Base-by-base conservation (phyloP, 2,113 vertebrate genomes). In the Mormyrus iriodes region DNA sequence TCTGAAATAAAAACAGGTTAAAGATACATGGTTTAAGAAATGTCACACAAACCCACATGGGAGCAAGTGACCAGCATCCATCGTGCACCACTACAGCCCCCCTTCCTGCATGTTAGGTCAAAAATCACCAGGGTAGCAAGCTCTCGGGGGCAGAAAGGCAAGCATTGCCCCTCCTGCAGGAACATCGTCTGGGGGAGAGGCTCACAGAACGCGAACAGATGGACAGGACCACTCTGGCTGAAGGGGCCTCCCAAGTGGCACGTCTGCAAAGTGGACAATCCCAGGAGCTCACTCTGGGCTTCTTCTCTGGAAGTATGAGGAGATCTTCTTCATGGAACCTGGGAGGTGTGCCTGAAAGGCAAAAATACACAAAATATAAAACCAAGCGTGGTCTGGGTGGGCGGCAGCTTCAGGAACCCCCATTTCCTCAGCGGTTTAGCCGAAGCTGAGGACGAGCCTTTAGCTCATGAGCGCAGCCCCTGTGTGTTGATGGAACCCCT, bases 291-390 rank as follows among this genome's bases (percentile, higher is more conserved):
- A 96, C 65, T 96, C 95, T 86, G 94, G 93, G 87, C 94, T 91
- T 84, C 93, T 96, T 93, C 94, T 96, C 9, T 94, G 94, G 91
- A 99, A 99, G 93, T 99, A 99, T 0, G 95, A 96, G 87, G 97
- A 98, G 92, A 99, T 99, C 93, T 99, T 99, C 94, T 97, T 97
- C 95, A 96, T 97, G 91, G 94, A 96, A 88, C 92, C 92, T 13
- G 96, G 96, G n/a, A 96, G 95, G 86, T 92, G 90, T 90, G 92
- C 93, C 97, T 98, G 92, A 12, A 10, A 87, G 27, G 15, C 3
- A 46, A 65, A 88, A 24, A 89, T 3, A 39, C 44, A 61, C 2
- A 8, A 8, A 61, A 49, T 7, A 42, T 21, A 83, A 55, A 46
- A 55, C 51, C 27, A 69, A 10, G 10, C 3, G 27, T 69, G 9